Evolutionary conservation across 2,797 vertebrate genomes (phyloP).

Genomic region (Gephyroberyx darwinii): DNA sequence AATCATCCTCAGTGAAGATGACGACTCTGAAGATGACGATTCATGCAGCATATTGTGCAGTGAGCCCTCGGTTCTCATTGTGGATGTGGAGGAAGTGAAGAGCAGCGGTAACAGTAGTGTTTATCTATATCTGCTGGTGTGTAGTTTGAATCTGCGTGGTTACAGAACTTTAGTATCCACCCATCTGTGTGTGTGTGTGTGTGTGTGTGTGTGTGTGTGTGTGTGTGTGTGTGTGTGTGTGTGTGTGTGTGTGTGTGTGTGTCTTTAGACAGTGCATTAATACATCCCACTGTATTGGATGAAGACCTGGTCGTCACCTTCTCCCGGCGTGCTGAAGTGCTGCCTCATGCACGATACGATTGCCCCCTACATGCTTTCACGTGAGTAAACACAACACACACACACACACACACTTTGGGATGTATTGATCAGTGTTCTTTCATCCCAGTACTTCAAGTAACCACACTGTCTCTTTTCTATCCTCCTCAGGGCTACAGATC

Average conservation of each 20-base stretch:
- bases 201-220: constrained; percentile 47
- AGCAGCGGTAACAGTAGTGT: constrained; percentile 40
- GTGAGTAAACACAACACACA: constrained; percentile 61
- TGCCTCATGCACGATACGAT: constrained; percentile 89
- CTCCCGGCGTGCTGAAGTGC: constrained; percentile 79
- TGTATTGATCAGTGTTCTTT: neutral
- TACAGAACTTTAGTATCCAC: neutral
- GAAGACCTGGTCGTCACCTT: constrained; percentile 86
- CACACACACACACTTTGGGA: neutral
- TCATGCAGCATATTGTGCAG: neutral
- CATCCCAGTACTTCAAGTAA: neutral
- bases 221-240: constrained; percentile 17
- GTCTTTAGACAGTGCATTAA: constrained; percentile 31
- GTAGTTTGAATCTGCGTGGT: neutral
- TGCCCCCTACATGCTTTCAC: constrained; percentile 80
- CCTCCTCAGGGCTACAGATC: constrained; percentile 75
- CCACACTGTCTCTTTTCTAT: constrained; percentile 21
- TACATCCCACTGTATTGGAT: constrained; percentile 50
- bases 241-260: constrained; percentile 46
- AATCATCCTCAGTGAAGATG: constrained; percentile 75
- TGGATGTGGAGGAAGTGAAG: constrained; percentile 54
- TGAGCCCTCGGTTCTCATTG: constrained; percentile 56
- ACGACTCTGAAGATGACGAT: constrained; percentile 42
- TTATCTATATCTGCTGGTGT: neutral
- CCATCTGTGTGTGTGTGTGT: constrained; percentile 5